Base-by-base conservation (phyloP, 2,888 invertebrate species). In the Eilema griseolum region DNA sequence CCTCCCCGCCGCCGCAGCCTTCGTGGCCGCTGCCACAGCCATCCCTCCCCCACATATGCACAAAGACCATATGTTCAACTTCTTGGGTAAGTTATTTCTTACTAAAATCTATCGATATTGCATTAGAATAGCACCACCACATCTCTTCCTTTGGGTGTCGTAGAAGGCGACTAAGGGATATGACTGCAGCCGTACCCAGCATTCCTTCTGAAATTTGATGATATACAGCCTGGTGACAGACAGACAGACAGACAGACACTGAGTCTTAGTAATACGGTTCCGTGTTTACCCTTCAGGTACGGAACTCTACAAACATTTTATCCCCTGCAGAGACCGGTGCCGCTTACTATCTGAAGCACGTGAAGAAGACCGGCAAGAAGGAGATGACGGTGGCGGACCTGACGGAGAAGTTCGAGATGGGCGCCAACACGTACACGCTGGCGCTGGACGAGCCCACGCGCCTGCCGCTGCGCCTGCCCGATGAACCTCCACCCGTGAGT, bases 31-130 rank as follows among this genome's bases (percentile, higher is more conserved):
- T 0, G 77, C 93, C 0, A 89, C 83, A 0, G 79, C 90, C 0
- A 93, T 94, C 0, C 94, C 94, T 0, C 94, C 95, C 0, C 90
- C 92, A 0, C 91, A 92, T 57, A 95, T 95, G 95, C 95, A 94
- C 56, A 91, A 92, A 52, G 95, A 95, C 33, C 95, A 95, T 69
- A 95, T 95, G 91, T 95, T 85, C 71, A 93, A 94, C 81, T 92
- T 93, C 74, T 75, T 95, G 0, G 94, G 95, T 93, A 7, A 85
- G 82, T n/a, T 4, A 33, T 28, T 28, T 3, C 28, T 4, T 3
- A 28, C 5, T 28, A 28, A 4, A 28, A 28, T 28, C n/a, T n/a
- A n/a, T n/a, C n/a, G n/a, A n/a, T n/a, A n/a, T n/a, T n/a, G n/a
- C n/a, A n/a, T n/a, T n/a, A n/a, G n/a, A n/a, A n/a, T n/a, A n/a